These are phyloP conservation scores for Tragulus kanchil DNA, from an alignment of 2,113 vertebrate species.

Conservation along the genomic window DNA sequence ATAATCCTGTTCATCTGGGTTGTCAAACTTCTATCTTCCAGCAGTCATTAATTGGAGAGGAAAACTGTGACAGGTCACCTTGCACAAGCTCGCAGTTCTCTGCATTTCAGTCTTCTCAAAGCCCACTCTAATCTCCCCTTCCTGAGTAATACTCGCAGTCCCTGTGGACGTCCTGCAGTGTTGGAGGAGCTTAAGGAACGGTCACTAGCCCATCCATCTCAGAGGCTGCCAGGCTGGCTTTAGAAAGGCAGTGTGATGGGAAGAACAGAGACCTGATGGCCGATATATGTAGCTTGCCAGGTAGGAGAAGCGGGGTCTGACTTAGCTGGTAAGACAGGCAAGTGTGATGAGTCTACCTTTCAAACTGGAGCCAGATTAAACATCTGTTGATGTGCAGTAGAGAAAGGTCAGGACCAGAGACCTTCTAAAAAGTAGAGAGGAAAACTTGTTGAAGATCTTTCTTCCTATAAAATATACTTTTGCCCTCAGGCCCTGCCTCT, in stretches of 20 bases:
- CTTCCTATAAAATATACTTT: conserved; percentile 59
- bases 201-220: not conserved
- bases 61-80: not conserved
- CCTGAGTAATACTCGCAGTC: not conserved
- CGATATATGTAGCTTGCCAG: not conserved
- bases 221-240: not conserved
- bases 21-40: conserved; percentile 38
- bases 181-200: conserved; percentile 40
- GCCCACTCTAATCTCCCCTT: conserved; percentile 48
- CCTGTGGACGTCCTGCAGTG: not conserved
- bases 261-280: not conserved
- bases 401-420: conserved; percentile 58
- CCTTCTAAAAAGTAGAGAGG: conserved; percentile 36
- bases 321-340: conserved; percentile 53
- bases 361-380: conserved; percentile 43
- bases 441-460: conserved; percentile 35
- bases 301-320: conserved; percentile 7
- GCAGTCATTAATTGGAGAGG: not conserved
- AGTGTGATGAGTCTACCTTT: not conserved
- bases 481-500: conserved; percentile 62
- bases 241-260: not conserved
- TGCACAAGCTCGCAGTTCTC: not conserved
- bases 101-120: conserved; percentile 17
- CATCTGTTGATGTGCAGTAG: not conserved
- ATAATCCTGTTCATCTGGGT: not conserved